Percentiles rank a stretch among this genome's conserved stretches.
phyloP scores from a whole-genome alignment of 1,140 invertebrate species.

The Platyscapa corneri region DNA sequence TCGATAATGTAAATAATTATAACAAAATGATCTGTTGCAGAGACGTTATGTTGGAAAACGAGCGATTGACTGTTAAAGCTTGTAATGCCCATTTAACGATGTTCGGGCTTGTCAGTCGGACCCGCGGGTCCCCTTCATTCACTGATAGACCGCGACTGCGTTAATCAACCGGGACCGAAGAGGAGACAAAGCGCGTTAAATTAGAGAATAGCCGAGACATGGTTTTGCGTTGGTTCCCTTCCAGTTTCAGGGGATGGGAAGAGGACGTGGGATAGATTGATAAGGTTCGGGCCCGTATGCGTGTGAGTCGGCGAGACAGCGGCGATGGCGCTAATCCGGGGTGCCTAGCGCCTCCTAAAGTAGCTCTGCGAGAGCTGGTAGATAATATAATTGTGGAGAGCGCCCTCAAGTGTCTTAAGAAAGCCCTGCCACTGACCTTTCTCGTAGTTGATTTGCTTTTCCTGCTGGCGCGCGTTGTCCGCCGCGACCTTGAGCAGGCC shows the following conservation, averaged over 20 bases:
- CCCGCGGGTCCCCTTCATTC: background rate
- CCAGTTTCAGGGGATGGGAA: background rate
- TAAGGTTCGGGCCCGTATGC: background rate
- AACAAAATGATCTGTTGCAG: background rate
- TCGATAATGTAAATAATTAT: background rate
- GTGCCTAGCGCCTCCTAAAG: slow-evolving; percentile 70
- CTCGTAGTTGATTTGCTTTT: slow-evolving; percentile 95
- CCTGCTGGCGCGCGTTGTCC: slow-evolving; percentile 95
- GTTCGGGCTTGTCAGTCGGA: background rate
- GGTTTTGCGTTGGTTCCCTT: background rate
- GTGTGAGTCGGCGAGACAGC: background rate
- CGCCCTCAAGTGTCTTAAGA: slow-evolving; percentile 74
- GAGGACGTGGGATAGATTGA: background rate
- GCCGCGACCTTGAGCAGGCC: slow-evolving; percentile 95
- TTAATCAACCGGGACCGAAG: background rate
- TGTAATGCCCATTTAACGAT: slow-evolving; percentile 3
- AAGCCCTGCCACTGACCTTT: slow-evolving; percentile 86
- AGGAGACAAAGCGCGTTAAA: background rate
- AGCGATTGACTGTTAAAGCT: background rate
- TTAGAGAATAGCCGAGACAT: background rate
- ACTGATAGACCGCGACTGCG: background rate
- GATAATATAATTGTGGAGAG: slow-evolving; percentile 74
- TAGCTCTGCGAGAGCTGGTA: slow-evolving; percentile 71
- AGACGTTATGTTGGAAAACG: background rate
- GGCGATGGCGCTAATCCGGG: background rate